Conservation (phyloP, 2,888 invertebrate genomes). For the Temnothorax rugatulus region DNA sequence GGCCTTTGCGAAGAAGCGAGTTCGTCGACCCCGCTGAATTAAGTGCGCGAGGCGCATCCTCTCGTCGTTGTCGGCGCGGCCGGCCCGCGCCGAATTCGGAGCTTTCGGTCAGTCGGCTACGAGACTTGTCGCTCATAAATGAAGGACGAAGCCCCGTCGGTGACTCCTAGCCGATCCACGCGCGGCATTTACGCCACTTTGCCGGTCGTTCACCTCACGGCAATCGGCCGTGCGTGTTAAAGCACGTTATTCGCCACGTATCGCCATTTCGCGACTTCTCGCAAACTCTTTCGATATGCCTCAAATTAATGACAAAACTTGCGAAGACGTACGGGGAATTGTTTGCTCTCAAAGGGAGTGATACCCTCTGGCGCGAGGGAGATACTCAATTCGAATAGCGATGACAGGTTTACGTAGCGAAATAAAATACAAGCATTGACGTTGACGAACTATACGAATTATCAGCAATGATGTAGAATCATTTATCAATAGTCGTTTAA, state of each 20-base stretch:
- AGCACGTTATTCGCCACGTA: constrained; percentile 66
- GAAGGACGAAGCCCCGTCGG: constrained; percentile 66
- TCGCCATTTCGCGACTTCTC: constrained; percentile 36
- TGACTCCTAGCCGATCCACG: constrained; percentile 67
- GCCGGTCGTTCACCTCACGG: constrained; percentile 83
- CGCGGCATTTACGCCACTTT: constrained; percentile 81
- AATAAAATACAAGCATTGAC: neutral
- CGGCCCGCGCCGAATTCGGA: constrained; percentile 63
- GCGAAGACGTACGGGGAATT: neutral
- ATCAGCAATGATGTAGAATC: neutral
- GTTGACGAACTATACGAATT: neutral
- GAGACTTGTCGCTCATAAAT: constrained; percentile 72
- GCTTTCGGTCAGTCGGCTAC: constrained; percentile 82
- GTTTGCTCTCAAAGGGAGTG: neutral
- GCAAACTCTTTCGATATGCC: constrained; percentile 21
- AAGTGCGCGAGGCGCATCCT: constrained; percentile 42
- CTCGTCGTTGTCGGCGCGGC: constrained; percentile 34
- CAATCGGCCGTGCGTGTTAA: constrained; percentile 60
- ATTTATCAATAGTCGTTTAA: neutral
- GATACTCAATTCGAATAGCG: neutral
- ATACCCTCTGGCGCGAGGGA: neutral
- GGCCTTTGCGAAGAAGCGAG: constrained; percentile 36
- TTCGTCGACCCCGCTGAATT: constrained; percentile 57
- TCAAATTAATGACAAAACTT: constrained; percentile 13
- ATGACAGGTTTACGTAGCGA: neutral